Conservation (phyloP, 2,113 vertebrate genomes). For the Lepus timidus region DNA sequence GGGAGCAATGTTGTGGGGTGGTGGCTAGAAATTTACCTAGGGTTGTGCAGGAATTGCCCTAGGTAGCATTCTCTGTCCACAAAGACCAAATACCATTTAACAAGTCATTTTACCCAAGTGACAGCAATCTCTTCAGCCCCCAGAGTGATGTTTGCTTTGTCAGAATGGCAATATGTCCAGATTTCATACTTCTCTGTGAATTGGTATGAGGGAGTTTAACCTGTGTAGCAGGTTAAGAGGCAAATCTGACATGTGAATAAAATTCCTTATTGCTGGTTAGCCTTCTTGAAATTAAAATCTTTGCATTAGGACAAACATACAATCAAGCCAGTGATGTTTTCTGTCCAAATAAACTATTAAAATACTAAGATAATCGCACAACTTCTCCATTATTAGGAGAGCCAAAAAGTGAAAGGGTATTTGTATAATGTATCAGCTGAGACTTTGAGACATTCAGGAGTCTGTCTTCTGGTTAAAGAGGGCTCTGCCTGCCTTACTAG, state of each 20-base stretch:
- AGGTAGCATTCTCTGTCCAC: not conserved
- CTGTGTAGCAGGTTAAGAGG: not conserved
- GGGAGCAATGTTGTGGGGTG: no score
- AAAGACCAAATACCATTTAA: not conserved
- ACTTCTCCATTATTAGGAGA: not conserved
- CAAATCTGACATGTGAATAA: not conserved
- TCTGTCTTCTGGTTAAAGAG: not conserved
- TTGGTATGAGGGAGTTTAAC: not conserved
- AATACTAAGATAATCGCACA: conserved; percentile 19
- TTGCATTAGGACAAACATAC: not conserved
- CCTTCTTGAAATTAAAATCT: conserved; percentile 54
- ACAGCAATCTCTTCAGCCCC: not conserved
- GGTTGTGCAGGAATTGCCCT: no score
- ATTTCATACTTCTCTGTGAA: conserved; percentile 12
- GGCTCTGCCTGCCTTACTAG: not conserved
- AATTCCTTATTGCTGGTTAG: conserved; percentile 31
- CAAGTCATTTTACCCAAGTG: not conserved
- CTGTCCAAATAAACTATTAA: conserved; percentile 25
- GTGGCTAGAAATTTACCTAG: no score
- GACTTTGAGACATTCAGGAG: not conserved
- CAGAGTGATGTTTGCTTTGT: conserved; percentile 32
- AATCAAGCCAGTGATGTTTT: not conserved
- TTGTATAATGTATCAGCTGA: not conserved
- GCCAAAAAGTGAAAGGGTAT: not conserved
- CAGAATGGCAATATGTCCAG: not conserved